Evolutionary conservation across 2,888 invertebrate genomes (phyloP).

Genomic region (Taphrorychus bicolor): DNA sequence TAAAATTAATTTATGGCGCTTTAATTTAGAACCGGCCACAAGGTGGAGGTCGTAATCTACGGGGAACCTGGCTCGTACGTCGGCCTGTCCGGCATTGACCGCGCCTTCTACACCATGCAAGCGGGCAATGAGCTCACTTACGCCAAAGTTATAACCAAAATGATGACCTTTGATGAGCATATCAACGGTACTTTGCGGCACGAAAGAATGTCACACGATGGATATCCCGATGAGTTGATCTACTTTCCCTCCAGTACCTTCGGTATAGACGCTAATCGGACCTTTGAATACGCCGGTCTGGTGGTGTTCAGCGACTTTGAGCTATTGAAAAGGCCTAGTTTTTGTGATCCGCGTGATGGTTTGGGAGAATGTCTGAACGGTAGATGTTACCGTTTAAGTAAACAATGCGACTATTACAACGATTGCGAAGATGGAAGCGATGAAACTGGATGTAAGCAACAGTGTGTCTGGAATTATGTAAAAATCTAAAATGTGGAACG

Average conservation of each 20-base stretch:
- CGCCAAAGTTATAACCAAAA: constrained; percentile 84
- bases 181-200: constrained; percentile 85
- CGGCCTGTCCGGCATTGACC: constrained; percentile 88
- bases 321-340: constrained; percentile 70
- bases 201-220: constrained; percentile 84
- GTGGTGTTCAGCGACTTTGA: constrained; percentile 91
- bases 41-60: constrained; percentile 90
- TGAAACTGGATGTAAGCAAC: constrained; percentile 74
- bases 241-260: constrained; percentile 90
- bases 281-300: constrained; percentile 89
- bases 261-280: constrained; percentile 93
- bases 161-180: constrained; percentile 86
- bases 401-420: constrained; percentile 74
- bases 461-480: not conserved
- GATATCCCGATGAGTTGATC: constrained; percentile 79
- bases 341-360: constrained; percentile 72
- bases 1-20: not conserved
- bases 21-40: constrained; percentile 81
- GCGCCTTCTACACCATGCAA: constrained; percentile 90
- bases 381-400: constrained; percentile 74
- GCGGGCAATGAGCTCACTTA: constrained; percentile 90
- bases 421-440: constrained; percentile 90
- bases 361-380: constrained; percentile 82
- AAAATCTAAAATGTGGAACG: constrained; percentile 6
- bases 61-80: constrained; percentile 96